A percentile compares a stretch with the other conserved stretches of the same genome.
Conservation (phyloP, 2,113 vertebrate genomes). For the Phrynocephalus versicolor region DNA sequence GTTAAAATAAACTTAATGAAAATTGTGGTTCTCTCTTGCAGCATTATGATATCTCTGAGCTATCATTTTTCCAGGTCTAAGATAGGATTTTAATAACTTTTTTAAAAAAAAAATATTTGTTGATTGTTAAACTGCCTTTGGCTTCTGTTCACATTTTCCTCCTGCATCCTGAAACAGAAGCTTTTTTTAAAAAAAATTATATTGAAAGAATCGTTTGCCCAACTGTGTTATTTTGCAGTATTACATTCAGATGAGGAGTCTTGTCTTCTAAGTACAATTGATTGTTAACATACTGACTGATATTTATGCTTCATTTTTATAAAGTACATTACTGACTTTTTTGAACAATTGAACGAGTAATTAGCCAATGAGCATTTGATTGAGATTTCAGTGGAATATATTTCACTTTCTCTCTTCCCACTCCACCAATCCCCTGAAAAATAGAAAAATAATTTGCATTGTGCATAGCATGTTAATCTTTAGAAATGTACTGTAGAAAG, state of each 20-base stretch:
- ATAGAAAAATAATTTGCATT: neutral
- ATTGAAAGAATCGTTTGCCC: slow-evolving; percentile 51
- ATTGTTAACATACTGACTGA: slow-evolving; percentile 10
- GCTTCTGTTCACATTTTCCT: slow-evolving; percentile 25
- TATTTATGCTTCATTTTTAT: slow-evolving; percentile 36
- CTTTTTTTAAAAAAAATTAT: slow-evolving; percentile 52
- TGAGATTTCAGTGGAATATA: neutral
- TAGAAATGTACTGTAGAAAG: neutral
- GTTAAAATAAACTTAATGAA: slow-evolving; percentile 26
- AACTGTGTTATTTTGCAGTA: slow-evolving; percentile 60
- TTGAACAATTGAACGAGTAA: slow-evolving; percentile 6
- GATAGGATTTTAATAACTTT: slow-evolving; percentile 15
- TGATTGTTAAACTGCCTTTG: slow-evolving; percentile 28
- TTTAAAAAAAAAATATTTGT: neutral
- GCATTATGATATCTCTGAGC: neutral
- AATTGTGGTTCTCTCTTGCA: slow-evolving; percentile 29
- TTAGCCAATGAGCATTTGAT: slow-evolving; percentile 9
- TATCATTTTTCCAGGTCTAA: slow-evolving; percentile 1
- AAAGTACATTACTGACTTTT: slow-evolving; percentile 46
- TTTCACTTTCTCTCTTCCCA: neutral
- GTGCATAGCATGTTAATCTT: slow-evolving; percentile 21
- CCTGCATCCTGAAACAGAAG: slow-evolving; percentile 26
- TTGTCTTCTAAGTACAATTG: slow-evolving; percentile 22
- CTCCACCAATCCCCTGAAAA: neutral
- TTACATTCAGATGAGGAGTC: slow-evolving; percentile 45